Evolutionary conservation across 2,888 invertebrate genomes (phyloP).

Genomic region (Gortyna flavago): DNA sequence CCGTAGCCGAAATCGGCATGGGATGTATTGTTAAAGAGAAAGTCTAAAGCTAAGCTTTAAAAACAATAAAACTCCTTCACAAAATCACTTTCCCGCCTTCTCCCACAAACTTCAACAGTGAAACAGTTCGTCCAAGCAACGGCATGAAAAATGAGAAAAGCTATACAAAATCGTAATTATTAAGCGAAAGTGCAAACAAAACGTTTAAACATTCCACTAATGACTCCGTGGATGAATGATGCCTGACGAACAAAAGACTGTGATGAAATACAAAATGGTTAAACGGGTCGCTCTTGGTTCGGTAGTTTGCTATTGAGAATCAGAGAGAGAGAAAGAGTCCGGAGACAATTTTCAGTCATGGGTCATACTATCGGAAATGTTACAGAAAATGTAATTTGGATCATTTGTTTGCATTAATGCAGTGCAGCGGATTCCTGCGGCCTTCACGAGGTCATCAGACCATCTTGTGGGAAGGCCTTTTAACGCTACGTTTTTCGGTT

Average conservation of each 20-base stretch:
- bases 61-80: neutral
- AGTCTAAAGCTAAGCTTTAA: neutral
- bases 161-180: slow-evolving; percentile 72
- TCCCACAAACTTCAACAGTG: slow-evolving; percentile 7
- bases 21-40: neutral
- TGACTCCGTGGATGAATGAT: slow-evolving; percentile 76
- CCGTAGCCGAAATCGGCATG: neutral
- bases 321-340: neutral
- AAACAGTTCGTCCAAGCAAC: neutral
- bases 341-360: neutral
- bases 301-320: slow-evolving; percentile 9
- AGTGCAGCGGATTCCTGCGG: neutral
- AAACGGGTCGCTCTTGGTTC: slow-evolving; percentile 20
- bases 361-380: neutral
- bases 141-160: slow-evolving; percentile 41
- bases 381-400: neutral
- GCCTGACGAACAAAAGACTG: slow-evolving; percentile 73
- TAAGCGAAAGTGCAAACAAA: slow-evolving; percentile 74
- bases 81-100: slow-evolving; percentile 1
- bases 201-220: slow-evolving; percentile 79
- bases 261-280: slow-evolving; percentile 69
- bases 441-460: neutral
- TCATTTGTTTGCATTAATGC: neutral
- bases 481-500: neutral
- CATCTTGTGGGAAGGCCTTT: neutral